Conservation (phyloP, 2,113 vertebrate species). For the Murina feae region DNA sequence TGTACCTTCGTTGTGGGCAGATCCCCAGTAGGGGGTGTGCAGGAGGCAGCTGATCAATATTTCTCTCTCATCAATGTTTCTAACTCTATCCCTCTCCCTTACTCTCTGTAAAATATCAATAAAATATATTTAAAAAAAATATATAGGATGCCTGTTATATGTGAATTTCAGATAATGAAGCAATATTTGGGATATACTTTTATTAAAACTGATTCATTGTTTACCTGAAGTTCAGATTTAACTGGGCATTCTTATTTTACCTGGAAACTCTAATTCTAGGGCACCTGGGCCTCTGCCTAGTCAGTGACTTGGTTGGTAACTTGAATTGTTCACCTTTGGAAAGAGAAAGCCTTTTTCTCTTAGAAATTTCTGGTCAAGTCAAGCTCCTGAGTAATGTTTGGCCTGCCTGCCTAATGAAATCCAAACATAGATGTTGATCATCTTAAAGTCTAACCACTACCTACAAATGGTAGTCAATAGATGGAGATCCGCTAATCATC, state of each 20-base stretch:
- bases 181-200: neutral
- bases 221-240: conserved; percentile 30
- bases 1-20: too few relatives aligned
- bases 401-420: neutral
- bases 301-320: neutral
- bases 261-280: neutral
- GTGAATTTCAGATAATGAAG: neutral
- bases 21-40: too few relatives aligned
- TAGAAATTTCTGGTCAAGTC: neutral
- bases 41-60: too few relatives aligned
- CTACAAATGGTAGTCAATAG: neutral
- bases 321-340: neutral
- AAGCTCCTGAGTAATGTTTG: neutral
- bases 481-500: neutral
- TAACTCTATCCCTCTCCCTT: too few relatives aligned
- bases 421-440: conserved; percentile 1
- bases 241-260: neutral
- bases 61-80: too few relatives aligned
- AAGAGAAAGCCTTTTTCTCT: neutral
- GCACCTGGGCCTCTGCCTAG: neutral
- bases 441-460: neutral
- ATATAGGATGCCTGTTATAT: neutral
- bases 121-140: too few relatives aligned
- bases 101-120: too few relatives aligned
- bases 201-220: neutral